Evolutionary conservation across 2,113 vertebrate genomes (phyloP), one percentile per base, ranked within the genome.

Genomic region (Indicator indicator): DNA sequence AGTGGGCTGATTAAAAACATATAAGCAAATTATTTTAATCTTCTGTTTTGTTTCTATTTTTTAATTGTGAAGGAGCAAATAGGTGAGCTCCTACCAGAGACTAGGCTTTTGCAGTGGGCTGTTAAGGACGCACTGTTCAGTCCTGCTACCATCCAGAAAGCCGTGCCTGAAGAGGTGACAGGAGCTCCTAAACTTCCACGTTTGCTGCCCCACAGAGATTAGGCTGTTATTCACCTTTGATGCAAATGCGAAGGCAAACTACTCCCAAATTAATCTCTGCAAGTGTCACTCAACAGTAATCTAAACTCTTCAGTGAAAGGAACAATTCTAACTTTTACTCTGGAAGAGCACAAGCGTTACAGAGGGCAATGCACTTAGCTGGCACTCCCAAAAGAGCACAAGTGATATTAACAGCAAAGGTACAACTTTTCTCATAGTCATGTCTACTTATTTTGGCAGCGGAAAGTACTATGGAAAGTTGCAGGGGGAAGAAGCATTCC

Each of bases 41-140:
- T 1, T 65, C 38, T 77, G 58, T 38, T 94, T 83, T 52, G 36
- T 28, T 3, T 52, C 16, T 30, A 15, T 55, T 83, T 87, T 89
- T 86, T 56, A 83, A 59, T 38, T 74, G 27, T 12, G 32, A 16
- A 36, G 85, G 20, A 80, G n/a, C 17, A 81, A 91, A 83, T 1
- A 74, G 36, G 24, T n/a, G 46, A 88, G 64, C 30, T 86, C 16
- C 64, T 88, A 26, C 21, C 2, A 0, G 23, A 28, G 28, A 20
- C 23, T 6, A 67, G 0, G 23, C 9, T 89, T 87, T 72, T 80
- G 42, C 21, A 55, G 42, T 1, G 9, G 71, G 21, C 20, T 75
- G 16, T 24, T 70, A 83, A 36, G 46, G n/a, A 42, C 0, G 0
- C 26, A 30, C 4, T 0, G 0, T 62, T 63, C 73, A 78, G 44